Evolutionary conservation across 2,113 vertebrate genomes (phyloP), one percentile per base, ranked within the genome.

Genomic region (Suricata suricatta): DNA sequence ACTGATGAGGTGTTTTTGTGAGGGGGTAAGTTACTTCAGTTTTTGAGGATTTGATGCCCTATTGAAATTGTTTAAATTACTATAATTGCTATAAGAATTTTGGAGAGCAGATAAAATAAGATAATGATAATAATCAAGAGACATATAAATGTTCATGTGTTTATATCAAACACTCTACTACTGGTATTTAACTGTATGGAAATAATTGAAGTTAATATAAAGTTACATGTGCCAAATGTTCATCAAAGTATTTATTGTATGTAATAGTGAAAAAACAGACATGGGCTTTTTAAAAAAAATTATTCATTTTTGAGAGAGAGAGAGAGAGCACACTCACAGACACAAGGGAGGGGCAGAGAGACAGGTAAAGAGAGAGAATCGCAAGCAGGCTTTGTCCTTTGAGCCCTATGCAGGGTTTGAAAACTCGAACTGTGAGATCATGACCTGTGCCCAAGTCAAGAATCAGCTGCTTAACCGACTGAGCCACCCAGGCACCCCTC

Each of bases 71-170:
- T 27, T 57, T 72, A 88, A 96, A 54, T 84, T 38, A 41, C 80
- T 95, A 54, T 85, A 95, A 91, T 86, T 89, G 15, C 38, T 63
- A 80, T 0, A 76, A 89, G 16, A 63, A 88, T 90, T 92, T 64
- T 76, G 31, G 52, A 95, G 44, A 97, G 27, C 3, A 77, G 69
- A 93, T 74, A 50, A 63, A 92, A 93, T 88, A 47, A 77, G 68
- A 88, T 86, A 74, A 84, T 93, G 29, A 90, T 79, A 93, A 44
- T 95, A 89, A 92, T 96, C 33, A 82, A 54, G 38, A 83, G 52
- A 54, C 6, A 52, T 69, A 31, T 31, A 95, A 92, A 95, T 71
- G 25, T 88, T 91, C 33, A 15, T 68, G 16, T 88, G 12, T 79
- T 92, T 95, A 25, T 83, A 47, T 92, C 87, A 81, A 86, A 87